phyloP scores from a whole-genome alignment of 2,888 invertebrate species.

The Galeruca laticollis region DNA sequence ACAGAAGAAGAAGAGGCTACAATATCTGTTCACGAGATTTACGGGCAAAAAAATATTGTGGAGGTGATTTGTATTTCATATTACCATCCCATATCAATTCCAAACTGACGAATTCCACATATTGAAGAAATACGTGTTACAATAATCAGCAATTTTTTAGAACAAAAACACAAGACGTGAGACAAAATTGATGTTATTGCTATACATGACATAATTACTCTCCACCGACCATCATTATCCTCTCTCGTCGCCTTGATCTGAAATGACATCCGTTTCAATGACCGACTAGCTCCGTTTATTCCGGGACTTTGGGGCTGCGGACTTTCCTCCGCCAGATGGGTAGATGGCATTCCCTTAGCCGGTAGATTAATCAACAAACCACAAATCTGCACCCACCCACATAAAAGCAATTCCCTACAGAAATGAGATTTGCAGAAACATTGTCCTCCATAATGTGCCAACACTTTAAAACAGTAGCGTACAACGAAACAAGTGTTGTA shows the following conservation, averaged over 20 bases:
- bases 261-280: slow-evolving; percentile 18
- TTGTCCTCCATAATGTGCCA: slow-evolving; percentile 48
- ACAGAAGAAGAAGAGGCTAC: too few relatives aligned
- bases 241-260: slow-evolving; percentile 4
- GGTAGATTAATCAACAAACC: slow-evolving; percentile 64
- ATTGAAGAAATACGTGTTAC: too few relatives aligned
- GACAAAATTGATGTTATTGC: background rate
- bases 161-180: background rate
- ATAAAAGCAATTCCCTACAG: slow-evolving; percentile 60
- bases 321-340: slow-evolving; percentile 40
- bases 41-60: too few relatives aligned
- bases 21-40: too few relatives aligned
- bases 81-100: too few relatives aligned
- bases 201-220: slow-evolving; percentile 9
- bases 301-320: slow-evolving; percentile 1
- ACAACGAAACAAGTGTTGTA: background rate
- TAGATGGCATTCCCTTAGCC: slow-evolving; percentile 52
- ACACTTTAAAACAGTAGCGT: slow-evolving; percentile 10
- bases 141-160: background rate
- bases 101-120: too few relatives aligned
- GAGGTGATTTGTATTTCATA: too few relatives aligned
- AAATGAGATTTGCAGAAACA: slow-evolving; percentile 58
- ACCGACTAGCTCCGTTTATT: slow-evolving; percentile 17
- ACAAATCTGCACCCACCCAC: slow-evolving; percentile 63
- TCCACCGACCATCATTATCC: background rate